phyloP scores from a whole-genome alignment of 2,888 invertebrate genomes.

The Chrysolina oricalcia region DNA sequence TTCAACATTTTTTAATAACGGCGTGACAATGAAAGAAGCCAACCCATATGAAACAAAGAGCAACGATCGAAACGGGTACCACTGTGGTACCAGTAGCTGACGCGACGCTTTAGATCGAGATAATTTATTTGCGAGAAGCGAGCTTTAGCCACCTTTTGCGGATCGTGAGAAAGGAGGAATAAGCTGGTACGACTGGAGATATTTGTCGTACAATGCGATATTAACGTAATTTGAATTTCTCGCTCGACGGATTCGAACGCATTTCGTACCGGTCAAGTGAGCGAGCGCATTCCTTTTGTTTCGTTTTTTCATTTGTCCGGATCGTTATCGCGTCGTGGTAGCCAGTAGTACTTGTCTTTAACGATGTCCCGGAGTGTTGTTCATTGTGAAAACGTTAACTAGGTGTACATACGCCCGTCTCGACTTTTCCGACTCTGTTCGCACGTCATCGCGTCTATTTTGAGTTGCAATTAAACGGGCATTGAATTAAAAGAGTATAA shows the following conservation, averaged over 20 bases:
- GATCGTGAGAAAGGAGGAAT: slow-evolving; percentile 16
- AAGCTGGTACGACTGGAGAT: slow-evolving; percentile 1
- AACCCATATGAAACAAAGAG: not conserved
- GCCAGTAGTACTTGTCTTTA: not conserved
- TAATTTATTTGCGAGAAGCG: slow-evolving; percentile 1
- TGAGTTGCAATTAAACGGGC: no score
- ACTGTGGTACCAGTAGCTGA: not conserved
- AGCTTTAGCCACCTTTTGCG: slow-evolving; percentile 8
- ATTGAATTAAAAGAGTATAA: no score
- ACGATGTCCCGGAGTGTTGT: not conserved
- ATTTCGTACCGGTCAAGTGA: not conserved
- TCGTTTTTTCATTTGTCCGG: slow-evolving; percentile 3
- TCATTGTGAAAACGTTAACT: no score
- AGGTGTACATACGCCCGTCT: no score
- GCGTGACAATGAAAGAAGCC: not conserved
- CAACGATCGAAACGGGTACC: not conserved
- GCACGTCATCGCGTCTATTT: no score
- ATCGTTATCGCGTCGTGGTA: slow-evolving; percentile 8
- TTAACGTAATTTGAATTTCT: slow-evolving; percentile 24
- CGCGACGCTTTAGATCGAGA: slow-evolving; percentile 14
- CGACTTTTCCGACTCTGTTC: no score
- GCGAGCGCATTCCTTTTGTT: slow-evolving; percentile 9
- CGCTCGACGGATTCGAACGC: not conserved
- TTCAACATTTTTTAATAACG: no score
- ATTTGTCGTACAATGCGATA: slow-evolving; percentile 15